Base-by-base conservation (phyloP, 2,113 vertebrate genomes). In the Ia io region DNA sequence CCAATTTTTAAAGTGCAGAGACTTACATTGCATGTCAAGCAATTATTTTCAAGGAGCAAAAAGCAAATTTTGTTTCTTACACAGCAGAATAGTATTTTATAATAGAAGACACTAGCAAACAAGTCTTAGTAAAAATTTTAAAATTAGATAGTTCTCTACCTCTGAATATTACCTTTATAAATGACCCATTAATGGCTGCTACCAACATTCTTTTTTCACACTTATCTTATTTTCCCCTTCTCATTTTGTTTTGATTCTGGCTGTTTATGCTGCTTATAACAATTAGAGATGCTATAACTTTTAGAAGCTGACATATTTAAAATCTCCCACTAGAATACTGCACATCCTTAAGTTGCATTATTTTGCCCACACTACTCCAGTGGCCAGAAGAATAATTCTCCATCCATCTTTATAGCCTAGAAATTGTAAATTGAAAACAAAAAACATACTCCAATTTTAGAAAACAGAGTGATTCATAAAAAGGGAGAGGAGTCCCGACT, bases 21-120 rank as follows among this genome's bases (percentile, higher is more conserved):
- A 86, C 69, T 90, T 92, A 78, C 22, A 53, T 71, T 92, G 59
- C 30, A 87, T 91, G 87, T 61, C 56, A 96, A 94, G 30, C 35
- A 51, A 67, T 84, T 82, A 91, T 93, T 96, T 94, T 89, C 44
- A 90, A 5, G 42, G 9, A 93, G 9, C 16, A 85, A 91, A 91
- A 94, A 79, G 93, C 61, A 96, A 91, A 96, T 93, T 95, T 49
- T 94, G 13, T 85, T 59, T 90, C 14, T 40, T 83, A 22, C 76
- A 16, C 6, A 91, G 9, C 44, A 74, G 10, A 32, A 91, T 78
- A n/a, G 3, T 84, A 84, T 95, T 96, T 93, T 93, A 93, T n/a
- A 80, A 70, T 53, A 88, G 71, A 76, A 94, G 37, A 83, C 2
- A 47, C 12, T 91, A 78, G 28, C n/a, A 86, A 96, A 80, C 23